Evolutionary conservation across 2,113 vertebrate genomes (phyloP), one percentile per base, ranked within the genome.

Genomic region (Pelmatolapia mariae): DNA sequence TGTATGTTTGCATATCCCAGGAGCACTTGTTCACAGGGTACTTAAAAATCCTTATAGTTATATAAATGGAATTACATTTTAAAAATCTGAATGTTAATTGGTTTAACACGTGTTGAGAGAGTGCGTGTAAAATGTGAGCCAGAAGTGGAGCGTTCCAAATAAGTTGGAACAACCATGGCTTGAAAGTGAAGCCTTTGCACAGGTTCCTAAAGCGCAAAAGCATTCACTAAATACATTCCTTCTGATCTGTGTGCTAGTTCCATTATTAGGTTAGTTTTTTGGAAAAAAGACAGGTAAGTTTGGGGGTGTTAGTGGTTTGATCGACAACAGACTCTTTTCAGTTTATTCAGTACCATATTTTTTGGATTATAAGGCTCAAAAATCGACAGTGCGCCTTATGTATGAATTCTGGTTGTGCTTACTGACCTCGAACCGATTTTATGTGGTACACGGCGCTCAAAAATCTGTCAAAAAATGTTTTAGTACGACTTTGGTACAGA

Each of bases 381-480:
- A 31, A 61, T 61, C 3, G 16, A 61, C 29, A 33, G 16, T 26
- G 53, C 11, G 6, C 53, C n/a, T 59, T 59, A 61, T 61, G 15
- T 31, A 61, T 2, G 1, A 61, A 61, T 61, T 31, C 57, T 61
- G 26, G 57, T 61, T 61, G 57, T 61, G 56, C 26, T 59, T 59
- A 31, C 56, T 18, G 56, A 59, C 26, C 15, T 59, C 5, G 3
- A 31, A 59, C 0, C 15, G 0, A 31, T 59, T 59, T 59, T 59
- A 31, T 59, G 56, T 31, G 56, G 54, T 57, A 54, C 0, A 54
- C 2, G 2, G 0, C 2, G 1, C 50, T n/a, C 3, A 3, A 53
- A 2, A 54, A 1, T 59, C 26, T 59, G 26, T 31, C 56, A 59
- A 31, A 57, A 31, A 59, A 18, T 59, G 26, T 18, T 31, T 59